Percentiles rank a stretch among this genome's conserved stretches.
phyloP scores from a whole-genome alignment of 2,797 vertebrate genomes.

The Australoheros facetus region DNA sequence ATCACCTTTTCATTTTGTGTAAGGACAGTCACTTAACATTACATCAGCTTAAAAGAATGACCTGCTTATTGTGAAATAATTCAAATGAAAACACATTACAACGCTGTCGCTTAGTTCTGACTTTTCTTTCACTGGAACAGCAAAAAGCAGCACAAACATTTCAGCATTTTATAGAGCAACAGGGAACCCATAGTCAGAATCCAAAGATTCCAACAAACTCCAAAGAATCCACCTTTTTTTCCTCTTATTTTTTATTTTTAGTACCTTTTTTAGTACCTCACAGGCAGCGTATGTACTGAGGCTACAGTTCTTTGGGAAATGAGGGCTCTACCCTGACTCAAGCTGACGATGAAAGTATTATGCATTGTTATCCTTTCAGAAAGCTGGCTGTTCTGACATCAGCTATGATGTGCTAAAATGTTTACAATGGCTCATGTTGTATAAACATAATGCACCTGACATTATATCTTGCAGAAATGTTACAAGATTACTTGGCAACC shows the following conservation, averaged over 20 bases:
- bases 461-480: no score
- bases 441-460: no score
- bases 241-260: no score
- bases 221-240: no score
- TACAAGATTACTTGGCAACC: neutral
- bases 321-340: neutral
- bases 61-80: neutral
- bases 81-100: no score
- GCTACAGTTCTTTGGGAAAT: neutral
- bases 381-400: neutral
- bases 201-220: no score
- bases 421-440: no score
- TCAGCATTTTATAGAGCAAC: no score
- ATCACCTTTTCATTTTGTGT: neutral
- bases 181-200: no score
- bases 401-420: neutral
- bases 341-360: neutral
- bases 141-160: neutral
- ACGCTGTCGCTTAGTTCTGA: neutral
- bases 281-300: rapidly evolving
- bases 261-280: neutral
- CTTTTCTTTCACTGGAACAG: neutral
- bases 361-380: neutral
- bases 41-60: neutral
- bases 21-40: neutral